Evolutionary conservation across 2,888 invertebrate species (phyloP).

Genomic region (Dryococelus australis): DNA sequence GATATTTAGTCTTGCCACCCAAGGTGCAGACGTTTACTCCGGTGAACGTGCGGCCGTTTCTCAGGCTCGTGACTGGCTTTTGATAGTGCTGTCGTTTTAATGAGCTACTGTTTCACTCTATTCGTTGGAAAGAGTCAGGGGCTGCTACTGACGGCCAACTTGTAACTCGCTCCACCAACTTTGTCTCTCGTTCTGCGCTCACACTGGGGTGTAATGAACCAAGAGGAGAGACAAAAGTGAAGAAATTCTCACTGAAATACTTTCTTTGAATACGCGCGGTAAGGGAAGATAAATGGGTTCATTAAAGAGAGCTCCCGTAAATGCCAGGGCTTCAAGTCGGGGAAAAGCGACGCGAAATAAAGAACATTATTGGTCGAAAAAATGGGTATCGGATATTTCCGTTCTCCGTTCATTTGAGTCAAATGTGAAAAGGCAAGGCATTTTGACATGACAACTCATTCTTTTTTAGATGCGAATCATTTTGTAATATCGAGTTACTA

Average conservation of each 20-base stretch:
- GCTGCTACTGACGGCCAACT: too few species aligned
- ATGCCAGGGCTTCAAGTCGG: background rate
- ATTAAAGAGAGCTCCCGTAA: background rate
- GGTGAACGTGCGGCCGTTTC: too few species aligned
- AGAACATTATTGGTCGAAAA: background rate
- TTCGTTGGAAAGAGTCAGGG: too few species aligned
- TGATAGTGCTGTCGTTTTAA: too few species aligned
- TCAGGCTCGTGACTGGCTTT: too few species aligned
- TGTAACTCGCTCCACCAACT: background rate
- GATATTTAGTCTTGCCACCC: too few species aligned
- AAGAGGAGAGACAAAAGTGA: background rate
- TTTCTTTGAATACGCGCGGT: background rate
- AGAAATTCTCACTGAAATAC: background rate
- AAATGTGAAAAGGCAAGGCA: background rate
- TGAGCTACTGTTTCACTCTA: too few species aligned
- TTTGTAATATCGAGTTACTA: too few species aligned
- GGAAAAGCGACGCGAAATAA: background rate
- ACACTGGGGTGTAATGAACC: background rate
- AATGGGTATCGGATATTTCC: background rate
- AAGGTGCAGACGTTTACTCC: too few species aligned
- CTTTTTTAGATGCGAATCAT: background rate
- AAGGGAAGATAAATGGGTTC: background rate
- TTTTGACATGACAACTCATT: background rate
- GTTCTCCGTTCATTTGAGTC: background rate
- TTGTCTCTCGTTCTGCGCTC: background rate